Percentiles rank a stretch among this genome's conserved stretches.
Conservation (phyloP, 2,113 vertebrate genomes). For the Grus americana region DNA sequence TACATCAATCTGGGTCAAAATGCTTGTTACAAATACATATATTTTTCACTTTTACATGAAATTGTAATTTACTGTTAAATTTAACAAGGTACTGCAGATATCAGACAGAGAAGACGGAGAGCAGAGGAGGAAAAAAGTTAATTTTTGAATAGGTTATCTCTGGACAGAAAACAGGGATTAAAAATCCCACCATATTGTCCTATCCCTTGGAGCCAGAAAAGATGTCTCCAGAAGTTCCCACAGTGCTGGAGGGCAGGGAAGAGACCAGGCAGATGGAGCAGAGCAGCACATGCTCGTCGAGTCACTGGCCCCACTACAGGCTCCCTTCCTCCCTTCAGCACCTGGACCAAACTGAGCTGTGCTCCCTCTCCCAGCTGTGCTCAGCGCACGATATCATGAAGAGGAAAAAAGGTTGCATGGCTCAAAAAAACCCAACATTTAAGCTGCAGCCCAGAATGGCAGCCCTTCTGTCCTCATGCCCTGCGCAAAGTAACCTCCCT, state of each 20-base stretch:
- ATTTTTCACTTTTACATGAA: not conserved
- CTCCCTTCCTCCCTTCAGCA: not conserved
- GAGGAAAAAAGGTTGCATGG: not conserved
- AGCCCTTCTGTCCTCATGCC: not conserved
- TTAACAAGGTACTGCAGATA: not conserved
- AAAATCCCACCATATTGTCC: not conserved
- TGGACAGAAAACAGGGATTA: not conserved
- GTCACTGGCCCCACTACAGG: not conserved
- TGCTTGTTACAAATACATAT: not conserved
- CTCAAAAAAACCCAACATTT: not conserved
- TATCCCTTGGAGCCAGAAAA: not conserved
- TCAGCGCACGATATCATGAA: not conserved
- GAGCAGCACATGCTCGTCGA: rapidly evolving
- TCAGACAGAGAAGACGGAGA: not conserved
- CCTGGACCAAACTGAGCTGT: not conserved
- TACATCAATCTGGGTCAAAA: not conserved
- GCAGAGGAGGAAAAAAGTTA: not conserved
- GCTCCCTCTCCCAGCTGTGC: not conserved
- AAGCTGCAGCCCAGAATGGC: not conserved
- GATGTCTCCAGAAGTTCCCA: not conserved
- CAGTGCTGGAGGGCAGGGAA: not conserved
- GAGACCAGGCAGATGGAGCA: not conserved
- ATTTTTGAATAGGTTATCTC: not conserved
- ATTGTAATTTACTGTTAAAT: not conserved
- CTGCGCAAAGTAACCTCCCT: not conserved